Conservation (phyloP, 2,888 invertebrate genomes). For the Nezara viridula region DNA sequence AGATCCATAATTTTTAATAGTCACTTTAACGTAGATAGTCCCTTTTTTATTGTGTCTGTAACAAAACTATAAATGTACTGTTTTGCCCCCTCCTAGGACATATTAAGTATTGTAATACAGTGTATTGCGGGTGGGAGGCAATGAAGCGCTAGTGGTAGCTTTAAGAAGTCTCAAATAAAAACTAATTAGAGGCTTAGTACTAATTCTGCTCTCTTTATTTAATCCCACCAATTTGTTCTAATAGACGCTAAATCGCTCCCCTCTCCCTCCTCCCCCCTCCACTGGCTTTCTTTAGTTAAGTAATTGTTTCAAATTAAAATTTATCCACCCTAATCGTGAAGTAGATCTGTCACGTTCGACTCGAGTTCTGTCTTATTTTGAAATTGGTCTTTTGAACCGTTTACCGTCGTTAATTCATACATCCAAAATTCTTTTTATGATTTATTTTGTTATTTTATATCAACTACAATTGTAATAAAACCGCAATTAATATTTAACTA, state of each 20-base stretch:
- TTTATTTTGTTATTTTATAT: too few species aligned
- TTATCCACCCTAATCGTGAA: neutral
- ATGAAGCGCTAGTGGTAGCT: neutral
- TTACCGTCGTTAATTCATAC: neutral
- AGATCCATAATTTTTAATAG: too few species aligned
- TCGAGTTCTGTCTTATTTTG: neutral
- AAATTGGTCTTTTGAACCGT: neutral
- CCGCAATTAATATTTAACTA: too few species aligned
- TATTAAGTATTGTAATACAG: neutral
- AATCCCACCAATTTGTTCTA: constrained; percentile 47
- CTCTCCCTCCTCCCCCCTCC: neutral
- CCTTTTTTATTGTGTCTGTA: too few species aligned
- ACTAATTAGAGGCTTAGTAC: constrained; percentile 51
- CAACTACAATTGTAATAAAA: too few species aligned
- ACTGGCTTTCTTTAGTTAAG: constrained; percentile 23
- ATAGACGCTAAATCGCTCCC: constrained; percentile 32
- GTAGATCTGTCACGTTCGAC: constrained; percentile 12
- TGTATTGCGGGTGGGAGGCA: neutral
- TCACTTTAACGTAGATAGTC: too few species aligned
- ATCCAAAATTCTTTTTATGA: too few species aligned
- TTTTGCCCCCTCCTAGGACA: neutral
- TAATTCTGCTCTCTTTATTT: constrained; percentile 44
- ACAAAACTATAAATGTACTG: neutral
- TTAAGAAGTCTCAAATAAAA: constrained; percentile 45
- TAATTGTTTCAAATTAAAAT: constrained; percentile 44